A percentile compares a stretch with the other conserved stretches of the same genome.
Conservation (phyloP, 2,113 vertebrate species). For the Datnioides undecimradiatus region DNA sequence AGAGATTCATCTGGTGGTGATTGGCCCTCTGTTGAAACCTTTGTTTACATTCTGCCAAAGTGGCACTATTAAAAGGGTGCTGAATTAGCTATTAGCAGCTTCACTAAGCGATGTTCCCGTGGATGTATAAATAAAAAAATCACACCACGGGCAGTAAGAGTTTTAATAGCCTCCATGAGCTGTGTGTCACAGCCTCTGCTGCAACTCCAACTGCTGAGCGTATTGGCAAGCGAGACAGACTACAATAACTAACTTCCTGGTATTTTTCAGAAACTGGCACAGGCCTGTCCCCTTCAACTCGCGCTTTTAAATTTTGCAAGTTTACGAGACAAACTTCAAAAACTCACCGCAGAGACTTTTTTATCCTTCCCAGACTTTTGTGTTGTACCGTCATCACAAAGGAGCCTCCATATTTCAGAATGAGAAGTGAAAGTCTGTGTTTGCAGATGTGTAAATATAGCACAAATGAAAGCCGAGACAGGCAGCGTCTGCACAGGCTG, state of each 20-base stretch:
- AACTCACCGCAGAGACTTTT: background rate
- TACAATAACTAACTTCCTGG: background rate
- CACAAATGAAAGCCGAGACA: no score
- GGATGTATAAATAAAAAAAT: background rate
- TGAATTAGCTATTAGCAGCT: background rate
- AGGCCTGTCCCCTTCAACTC: background rate
- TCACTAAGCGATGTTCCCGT: background rate
- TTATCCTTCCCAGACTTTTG: background rate
- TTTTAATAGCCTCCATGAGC: background rate
- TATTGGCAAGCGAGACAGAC: background rate
- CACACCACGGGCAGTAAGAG: no score
- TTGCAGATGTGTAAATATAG: no score
- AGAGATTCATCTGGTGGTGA: no score
- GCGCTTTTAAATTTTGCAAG: background rate
- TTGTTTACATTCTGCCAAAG: no score
- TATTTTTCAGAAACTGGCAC: background rate
- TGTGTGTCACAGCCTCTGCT: background rate
- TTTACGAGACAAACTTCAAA: background rate
- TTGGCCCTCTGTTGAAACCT: no score
- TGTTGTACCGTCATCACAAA: background rate
- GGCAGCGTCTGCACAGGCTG: conserved; percentile 1
- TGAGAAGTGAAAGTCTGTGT: background rate
- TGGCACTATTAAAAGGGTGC: background rate
- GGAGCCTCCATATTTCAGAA: background rate
- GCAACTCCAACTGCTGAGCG: background rate